Base-by-base conservation (phyloP, 1,140 invertebrate genomes). In the Idris sp. region DNA sequence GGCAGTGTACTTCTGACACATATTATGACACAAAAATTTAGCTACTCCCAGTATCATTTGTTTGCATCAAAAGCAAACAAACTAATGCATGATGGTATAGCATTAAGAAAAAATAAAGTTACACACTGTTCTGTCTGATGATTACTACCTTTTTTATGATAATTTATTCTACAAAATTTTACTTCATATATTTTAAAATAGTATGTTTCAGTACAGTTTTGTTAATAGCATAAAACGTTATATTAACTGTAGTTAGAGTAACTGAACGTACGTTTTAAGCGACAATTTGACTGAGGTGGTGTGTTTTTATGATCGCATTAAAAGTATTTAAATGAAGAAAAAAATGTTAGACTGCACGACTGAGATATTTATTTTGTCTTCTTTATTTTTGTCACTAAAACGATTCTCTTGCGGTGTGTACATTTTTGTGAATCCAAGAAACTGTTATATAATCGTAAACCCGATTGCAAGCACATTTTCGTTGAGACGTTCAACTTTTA, bases 371-470 rank as follows among this genome's bases (percentile, higher is more conserved):
- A 73, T 73, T 73, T 73, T n/a, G n/a, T n/a, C n/a, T n/a, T n/a
- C n/a, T n/a, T n/a, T n/a, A n/a, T n/a, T n/a, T n/a, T n/a, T n/a
- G n/a, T n/a, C n/a, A n/a, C n/a, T n/a, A n/a, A n/a, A n/a, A n/a
- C n/a, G n/a, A n/a, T 54, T 73, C 53, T 62, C 58, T 28, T 38
- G 53, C 54, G 16, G 58, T 28, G 73, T 26, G 49, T 58, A 64
- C 73, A 64, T 69, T 69, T 64, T 69, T 65, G 64, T 33, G 18
- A 69, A 67, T 64, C 49, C 49, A 44, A 35, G 26, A 49, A 68
- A 54, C 54, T 41, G 33, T 59, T 62, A 56, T 49, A 36, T 62
- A 75, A 69, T 64, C 73, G 73, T 75, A 64, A 68, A 75, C 64
- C 56, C 16, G 22, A 43, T 49, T 36, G 35, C 26, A 30, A 69